Evolutionary conservation across 2,113 vertebrate genomes (phyloP).

Genomic region (Callipepla squamata): DNA sequence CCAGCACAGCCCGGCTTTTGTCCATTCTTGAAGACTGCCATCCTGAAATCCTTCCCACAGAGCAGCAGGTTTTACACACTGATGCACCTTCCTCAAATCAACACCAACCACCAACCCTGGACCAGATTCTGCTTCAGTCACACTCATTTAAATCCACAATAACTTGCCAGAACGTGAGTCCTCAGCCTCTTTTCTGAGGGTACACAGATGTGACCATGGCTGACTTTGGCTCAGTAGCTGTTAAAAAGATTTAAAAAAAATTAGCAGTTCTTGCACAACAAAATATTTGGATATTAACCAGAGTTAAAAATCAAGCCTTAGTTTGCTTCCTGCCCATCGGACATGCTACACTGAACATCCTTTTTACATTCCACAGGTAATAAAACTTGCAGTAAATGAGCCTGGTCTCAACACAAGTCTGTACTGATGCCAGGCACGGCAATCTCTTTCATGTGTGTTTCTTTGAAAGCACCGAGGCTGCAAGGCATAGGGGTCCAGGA

Average conservation of each 20-base stretch:
- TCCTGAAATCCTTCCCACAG: neutral
- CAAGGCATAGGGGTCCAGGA: constrained; percentile 14
- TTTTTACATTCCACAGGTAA: constrained; percentile 78
- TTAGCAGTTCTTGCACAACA: constrained; percentile 52
- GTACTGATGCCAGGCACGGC: constrained; percentile 62
- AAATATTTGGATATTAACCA: constrained; percentile 58
- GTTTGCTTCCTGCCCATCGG: constrained; percentile 75
- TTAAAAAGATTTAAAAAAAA: constrained; percentile 69
- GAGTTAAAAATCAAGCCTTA: constrained; percentile 56
- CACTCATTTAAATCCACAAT: neutral
- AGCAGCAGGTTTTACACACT: neutral
- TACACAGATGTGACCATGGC: neutral
- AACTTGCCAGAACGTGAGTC: neutral
- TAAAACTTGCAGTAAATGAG: constrained; percentile 74
- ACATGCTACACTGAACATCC: constrained; percentile 74
- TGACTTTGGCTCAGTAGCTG: constrained; percentile 26
- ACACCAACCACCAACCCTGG: neutral
- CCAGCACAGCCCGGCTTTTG: neutral
- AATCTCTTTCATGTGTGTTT: constrained; percentile 65
- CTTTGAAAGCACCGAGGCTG: constrained; percentile 40
- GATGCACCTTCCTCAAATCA: neutral
- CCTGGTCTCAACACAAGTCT: constrained; percentile 62
- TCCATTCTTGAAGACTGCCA: neutral
- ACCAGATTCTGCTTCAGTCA: neutral
- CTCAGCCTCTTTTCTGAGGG: neutral